Conservation (phyloP, 2,113 vertebrate species). For the Brevimyrus niger region DNA sequence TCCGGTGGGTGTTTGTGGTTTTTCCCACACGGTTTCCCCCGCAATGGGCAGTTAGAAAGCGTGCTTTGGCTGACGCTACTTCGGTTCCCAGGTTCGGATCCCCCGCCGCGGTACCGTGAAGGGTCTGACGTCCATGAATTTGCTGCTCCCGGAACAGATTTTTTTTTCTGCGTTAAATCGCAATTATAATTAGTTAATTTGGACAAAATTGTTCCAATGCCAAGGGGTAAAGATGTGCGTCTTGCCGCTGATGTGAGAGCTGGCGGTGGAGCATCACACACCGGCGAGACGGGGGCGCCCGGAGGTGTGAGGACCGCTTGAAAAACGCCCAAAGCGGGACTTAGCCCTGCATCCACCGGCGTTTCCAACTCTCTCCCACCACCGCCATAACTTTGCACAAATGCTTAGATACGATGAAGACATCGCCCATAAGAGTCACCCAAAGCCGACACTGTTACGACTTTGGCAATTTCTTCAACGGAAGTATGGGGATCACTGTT, state of each 20-base stretch:
- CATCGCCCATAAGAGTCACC: not conserved
- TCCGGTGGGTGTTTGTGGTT: not conserved
- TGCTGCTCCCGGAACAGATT: not conserved
- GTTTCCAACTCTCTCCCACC: not conserved
- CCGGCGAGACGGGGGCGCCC: not conserved
- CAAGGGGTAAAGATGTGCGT: not conserved
- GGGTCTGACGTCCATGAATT: not conserved
- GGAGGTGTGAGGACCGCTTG: not conserved
- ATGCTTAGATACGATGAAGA: not conserved
- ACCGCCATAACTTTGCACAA: not conserved
- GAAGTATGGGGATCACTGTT: not conserved
- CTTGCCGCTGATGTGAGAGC: not conserved
- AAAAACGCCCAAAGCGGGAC: not conserved
- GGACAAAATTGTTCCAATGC: not conserved
- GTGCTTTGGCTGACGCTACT: not conserved
- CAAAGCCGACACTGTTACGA: not conserved
- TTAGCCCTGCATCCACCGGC: not conserved
- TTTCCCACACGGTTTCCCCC: not conserved
- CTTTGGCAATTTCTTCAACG: not conserved
- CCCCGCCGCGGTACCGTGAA: not conserved
- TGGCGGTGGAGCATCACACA: not conserved
- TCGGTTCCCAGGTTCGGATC: not conserved
- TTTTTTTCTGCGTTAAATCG: not conserved
- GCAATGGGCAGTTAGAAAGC: not conserved
- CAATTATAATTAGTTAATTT: not conserved